Conservation (phyloP, 2,888 invertebrate species). For the Cartodere bifasciata region DNA sequence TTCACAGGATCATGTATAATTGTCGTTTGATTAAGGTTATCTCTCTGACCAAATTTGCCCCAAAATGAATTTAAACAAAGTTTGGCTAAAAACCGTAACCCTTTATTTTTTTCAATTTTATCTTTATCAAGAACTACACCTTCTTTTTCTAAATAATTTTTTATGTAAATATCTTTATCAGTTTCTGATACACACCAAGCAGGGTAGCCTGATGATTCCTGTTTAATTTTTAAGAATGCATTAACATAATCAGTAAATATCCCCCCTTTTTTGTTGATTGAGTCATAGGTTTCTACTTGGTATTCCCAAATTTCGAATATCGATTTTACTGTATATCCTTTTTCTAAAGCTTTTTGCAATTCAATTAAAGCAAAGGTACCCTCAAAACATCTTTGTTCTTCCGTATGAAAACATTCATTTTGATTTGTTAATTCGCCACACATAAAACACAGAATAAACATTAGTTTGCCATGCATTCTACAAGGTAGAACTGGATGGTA, state of each 20-base stretch:
- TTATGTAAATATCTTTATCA: constrained; percentile 12
- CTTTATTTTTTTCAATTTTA: constrained; percentile 15
- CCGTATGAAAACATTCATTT: constrained; percentile 5
- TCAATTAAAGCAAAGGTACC: constrained; percentile 5
- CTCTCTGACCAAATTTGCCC: constrained; percentile 21
- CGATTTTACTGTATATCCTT: background rate
- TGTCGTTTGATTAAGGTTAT: constrained; percentile 15
- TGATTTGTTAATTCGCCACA: constrained; percentile 4
- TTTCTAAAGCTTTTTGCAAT: constrained; percentile 1
- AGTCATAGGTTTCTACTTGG: constrained; percentile 2
- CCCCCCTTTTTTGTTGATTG: constrained; percentile 4
- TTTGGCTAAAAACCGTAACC: constrained; percentile 18
- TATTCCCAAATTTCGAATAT: constrained; percentile 5
- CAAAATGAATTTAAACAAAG: constrained; percentile 20
- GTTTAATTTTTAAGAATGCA: background rate
- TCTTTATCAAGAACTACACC: constrained; percentile 11
- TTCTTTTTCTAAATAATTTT: constrained; percentile 13
- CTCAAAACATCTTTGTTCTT: constrained; percentile 2
- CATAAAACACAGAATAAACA: constrained; percentile 4
- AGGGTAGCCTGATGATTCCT: constrained; percentile 1
- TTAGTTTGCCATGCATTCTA: constrained; percentile 5
- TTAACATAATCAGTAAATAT: background rate
- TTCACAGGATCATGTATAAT: constrained; percentile 13
- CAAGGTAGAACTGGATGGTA: constrained; percentile 6
- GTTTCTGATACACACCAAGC: background rate